A percentile compares a stretch with the other conserved stretches of the same genome.
Evolutionary conservation across 2,113 vertebrate genomes (phyloP).

Genomic region (Lophura nycthemera): DNA sequence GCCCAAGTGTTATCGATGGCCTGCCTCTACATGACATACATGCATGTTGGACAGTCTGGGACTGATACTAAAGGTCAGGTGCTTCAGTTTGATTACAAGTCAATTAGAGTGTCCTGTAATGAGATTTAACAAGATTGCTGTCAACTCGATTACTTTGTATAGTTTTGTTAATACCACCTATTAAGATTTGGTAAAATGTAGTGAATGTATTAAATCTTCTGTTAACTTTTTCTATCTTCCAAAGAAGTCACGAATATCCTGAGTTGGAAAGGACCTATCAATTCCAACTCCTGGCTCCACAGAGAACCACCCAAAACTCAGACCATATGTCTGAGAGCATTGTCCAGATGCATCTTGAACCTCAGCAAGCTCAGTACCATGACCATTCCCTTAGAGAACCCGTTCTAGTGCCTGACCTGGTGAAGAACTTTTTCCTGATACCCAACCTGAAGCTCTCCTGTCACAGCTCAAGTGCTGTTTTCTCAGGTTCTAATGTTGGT

Average conservation of each 20-base stretch:
- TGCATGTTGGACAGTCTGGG: background rate
- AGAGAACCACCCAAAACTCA: no score
- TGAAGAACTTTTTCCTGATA: no score
- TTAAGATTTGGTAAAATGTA: background rate
- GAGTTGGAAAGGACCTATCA: no score
- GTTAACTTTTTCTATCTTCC: background rate
- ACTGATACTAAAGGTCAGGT: slow-evolving; percentile 6
- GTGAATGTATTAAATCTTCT: background rate
- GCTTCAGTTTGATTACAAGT: slow-evolving; percentile 40
- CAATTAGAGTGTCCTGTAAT: background rate
- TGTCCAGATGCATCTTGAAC: no score
- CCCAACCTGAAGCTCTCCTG: no score
- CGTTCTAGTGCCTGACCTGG: no score
- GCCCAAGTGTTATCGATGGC: background rate
- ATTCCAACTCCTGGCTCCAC: no score
- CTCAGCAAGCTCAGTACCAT: no score
- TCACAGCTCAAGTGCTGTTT: no score
- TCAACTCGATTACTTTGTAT: background rate
- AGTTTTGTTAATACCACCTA: background rate
- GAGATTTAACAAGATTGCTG: background rate
- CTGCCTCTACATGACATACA: background rate
- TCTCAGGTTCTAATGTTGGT: no score
- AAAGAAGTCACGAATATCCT: background rate
- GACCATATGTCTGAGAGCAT: no score
- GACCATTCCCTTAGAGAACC: no score